Conservation (phyloP, 2,113 vertebrate genomes). For the Tapirus terrestris region DNA sequence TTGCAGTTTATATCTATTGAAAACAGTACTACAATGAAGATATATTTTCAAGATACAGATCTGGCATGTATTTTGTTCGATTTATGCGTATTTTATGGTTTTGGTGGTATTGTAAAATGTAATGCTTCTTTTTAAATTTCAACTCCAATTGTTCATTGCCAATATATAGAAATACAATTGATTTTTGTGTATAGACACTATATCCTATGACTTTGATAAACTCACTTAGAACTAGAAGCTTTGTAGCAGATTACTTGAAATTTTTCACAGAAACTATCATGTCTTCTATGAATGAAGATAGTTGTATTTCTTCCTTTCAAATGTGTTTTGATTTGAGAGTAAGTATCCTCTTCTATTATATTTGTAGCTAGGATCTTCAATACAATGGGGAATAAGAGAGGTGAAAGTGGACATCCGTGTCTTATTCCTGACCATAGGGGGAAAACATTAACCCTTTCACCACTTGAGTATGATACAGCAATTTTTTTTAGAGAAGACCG, state of each 20-base stretch:
- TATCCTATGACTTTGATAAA: not conserved
- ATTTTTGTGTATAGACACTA: not conserved
- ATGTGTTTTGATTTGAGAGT: not conserved
- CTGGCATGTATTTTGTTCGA: not conserved
- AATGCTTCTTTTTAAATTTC: not conserved
- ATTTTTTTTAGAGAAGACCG: not conserved
- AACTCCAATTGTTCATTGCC: not conserved
- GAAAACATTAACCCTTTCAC: not conserved
- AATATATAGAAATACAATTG: not conserved
- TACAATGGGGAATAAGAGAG: not conserved
- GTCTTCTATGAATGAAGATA: not conserved
- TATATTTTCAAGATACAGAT: not conserved
- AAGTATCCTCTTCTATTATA: not conserved
- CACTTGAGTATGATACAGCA: not conserved
- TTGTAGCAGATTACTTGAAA: not conserved
- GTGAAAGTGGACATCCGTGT: not conserved
- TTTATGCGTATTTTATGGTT: not conserved
- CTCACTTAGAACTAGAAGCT: not conserved
- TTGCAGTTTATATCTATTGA: not conserved
- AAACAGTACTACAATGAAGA: not conserved
- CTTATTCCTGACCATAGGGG: not conserved
- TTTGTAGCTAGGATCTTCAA: not conserved
- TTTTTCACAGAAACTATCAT: not conserved
- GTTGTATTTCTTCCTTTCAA: conserved; percentile 5
- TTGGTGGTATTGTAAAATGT: not conserved